phyloP scores from a whole-genome alignment of 2,888 invertebrate genomes.

The Urechis unicinctus region DNA sequence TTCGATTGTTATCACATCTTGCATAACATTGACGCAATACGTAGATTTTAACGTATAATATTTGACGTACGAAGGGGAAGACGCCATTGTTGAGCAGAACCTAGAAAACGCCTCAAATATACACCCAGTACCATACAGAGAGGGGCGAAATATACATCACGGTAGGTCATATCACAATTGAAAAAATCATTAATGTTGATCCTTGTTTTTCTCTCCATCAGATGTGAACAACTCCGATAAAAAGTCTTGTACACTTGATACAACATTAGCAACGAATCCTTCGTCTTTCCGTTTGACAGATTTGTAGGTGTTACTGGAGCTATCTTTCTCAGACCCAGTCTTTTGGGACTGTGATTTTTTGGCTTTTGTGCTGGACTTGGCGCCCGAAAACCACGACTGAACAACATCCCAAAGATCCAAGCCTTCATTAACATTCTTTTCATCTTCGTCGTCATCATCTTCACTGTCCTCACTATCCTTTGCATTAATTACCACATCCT shows the following conservation, averaged over 20 bases:
- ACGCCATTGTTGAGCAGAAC: too few relatives aligned
- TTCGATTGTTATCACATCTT: too few relatives aligned
- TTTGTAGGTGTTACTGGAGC: background rate
- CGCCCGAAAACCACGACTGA: slow-evolving; percentile 1
- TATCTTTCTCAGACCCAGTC: background rate
- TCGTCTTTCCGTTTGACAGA: background rate
- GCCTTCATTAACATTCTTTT: slow-evolving; percentile 1
- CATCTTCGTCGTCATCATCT: slow-evolving; percentile 14
- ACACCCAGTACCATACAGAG: too few relatives aligned
- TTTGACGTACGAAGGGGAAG: too few relatives aligned
- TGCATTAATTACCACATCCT: background rate
- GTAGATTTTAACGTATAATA: too few relatives aligned
- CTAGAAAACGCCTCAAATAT: too few relatives aligned
- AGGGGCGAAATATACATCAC: too few relatives aligned
- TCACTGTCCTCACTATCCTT: slow-evolving; percentile 1
- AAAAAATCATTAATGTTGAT: too few relatives aligned
- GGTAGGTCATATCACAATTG: too few relatives aligned
- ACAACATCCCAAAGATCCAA: slow-evolving; percentile 5
- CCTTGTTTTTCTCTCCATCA: background rate
- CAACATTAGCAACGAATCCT: background rate
- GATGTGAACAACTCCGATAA: background rate
- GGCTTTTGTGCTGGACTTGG: background rate
- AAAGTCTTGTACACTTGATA: background rate
- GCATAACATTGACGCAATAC: too few relatives aligned
- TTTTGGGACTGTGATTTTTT: background rate